Evolutionary conservation across 2,888 invertebrate species (phyloP), one percentile per base, ranked within the genome.

Genomic region (Luperina nickerlii): DNA sequence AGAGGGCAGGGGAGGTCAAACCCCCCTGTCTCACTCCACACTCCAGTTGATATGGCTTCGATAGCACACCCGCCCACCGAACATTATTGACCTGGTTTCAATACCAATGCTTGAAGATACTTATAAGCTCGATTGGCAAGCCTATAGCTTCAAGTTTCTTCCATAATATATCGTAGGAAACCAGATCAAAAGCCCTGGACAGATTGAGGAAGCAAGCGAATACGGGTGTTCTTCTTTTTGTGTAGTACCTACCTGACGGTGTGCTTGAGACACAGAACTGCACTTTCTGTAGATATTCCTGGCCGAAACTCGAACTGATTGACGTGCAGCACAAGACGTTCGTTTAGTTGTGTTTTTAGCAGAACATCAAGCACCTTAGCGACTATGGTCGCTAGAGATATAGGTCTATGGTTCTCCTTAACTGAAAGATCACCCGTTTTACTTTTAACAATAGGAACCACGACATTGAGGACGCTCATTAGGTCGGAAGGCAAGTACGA

Each of bases 371-470:
- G 3, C 24, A 24, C 24, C 57, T 57, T 24, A 24, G 4, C 1
- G 24, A 24, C 57, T 57, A 7, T 51, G 57, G 11, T n/a, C n/a
- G 24, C 11, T 11, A 54, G 1, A 54, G 51, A 54, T 20, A 54
- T 54, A 20, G 20, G 20, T 20, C 8, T 54, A 57, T 24, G 24
- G 57, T 24, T 78, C 70, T 6, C 74, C 81, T 27, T 78, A 78
- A 6, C 24, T 24, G 20, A 54, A 54, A 54, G 54, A 54, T 54
- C 9, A 54, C 24, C 57, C 1, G 24, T 57, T n/a, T 24, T 57
- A 57, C 57, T 24, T 57, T 24, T 57, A 24, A 57, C 7, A n/a
- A 24, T 11, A 57, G 24, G 24, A 57, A 57, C 24, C 24, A 24
- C 57, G 11, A 24, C 11, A n/a, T n/a, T n/a, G n/a, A n/a, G n/a